Conservation (phyloP, 1,140 invertebrate genomes). For the Plodia interpunctella region DNA sequence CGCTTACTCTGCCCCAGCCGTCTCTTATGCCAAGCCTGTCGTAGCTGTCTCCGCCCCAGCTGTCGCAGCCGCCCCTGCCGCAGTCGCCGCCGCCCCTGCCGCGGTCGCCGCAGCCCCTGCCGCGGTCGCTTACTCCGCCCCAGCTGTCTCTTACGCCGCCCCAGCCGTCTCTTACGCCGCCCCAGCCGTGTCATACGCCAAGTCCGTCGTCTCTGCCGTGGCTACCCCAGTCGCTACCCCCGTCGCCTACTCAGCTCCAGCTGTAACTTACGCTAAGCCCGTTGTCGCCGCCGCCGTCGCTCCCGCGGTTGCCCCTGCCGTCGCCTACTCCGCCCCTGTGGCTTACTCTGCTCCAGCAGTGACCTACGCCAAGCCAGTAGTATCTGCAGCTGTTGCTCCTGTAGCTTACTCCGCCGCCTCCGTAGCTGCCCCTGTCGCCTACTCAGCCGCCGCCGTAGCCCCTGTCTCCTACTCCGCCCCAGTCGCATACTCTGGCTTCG, state of each 20-base stretch:
- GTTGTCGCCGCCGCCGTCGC: constrained; percentile 13
- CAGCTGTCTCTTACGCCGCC: not conserved
- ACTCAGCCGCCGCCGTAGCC: not conserved
- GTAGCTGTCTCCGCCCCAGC: constrained; percentile 1
- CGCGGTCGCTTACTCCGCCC: not conserved
- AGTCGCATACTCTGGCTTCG: not conserved
- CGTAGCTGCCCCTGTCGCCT: not conserved
- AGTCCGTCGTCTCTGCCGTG: not conserved
- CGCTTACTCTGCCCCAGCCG: constrained; percentile 1
- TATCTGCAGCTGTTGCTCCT: not conserved
- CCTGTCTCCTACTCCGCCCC: constrained; percentile 3
- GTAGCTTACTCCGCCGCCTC: not conserved
- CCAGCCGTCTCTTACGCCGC: not conserved
- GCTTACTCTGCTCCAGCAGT: not conserved
- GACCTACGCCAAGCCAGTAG: too few relatives aligned
- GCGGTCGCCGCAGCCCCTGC: not conserved
- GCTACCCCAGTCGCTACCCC: too few relatives aligned
- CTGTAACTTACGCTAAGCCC: constrained; percentile 9
- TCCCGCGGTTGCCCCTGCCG: constrained; percentile 10
- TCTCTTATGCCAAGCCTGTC: constrained; percentile 9
- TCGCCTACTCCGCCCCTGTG: constrained; percentile 19
- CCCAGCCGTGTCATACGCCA: not conserved
- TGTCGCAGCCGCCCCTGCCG: not conserved
- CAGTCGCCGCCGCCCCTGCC: not conserved
- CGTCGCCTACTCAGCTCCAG: constrained; percentile 7